Evolutionary conservation across 1,140 invertebrate genomes (phyloP), one percentile per base, ranked within the genome.

Genomic region (Zophobas morio): DNA sequence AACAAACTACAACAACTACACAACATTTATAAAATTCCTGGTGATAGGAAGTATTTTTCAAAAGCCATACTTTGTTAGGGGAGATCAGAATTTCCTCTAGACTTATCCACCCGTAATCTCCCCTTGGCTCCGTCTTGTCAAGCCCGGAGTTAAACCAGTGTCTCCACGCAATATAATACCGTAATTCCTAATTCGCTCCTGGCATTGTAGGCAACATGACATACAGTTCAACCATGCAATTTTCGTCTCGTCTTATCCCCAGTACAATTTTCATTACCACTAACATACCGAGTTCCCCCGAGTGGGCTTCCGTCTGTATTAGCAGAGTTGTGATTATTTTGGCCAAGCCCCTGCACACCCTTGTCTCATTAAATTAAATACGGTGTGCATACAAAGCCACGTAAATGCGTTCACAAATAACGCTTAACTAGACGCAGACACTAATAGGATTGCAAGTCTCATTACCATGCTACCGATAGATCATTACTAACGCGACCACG

Each of bases 381-480:
- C 60, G 39, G 60, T 42, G 60, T 66, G 60, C 60, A 66, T 66
- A 66, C 60, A 66, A 66, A 66, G 60, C 60, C 60, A 66, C 60
- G 37, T 66, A 66, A 66, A 39, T 66, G 60, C 42, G 60, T 39
- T 42, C 60, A 66, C 60, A 66, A 63, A 66, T 39, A 66, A 66
- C 60, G 60, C 60, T 20, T 66, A 66, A 66, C 60, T 66, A 66
- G 60, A 66, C 42, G 60, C 37, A 42, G 37, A 42, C 42, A 6
- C 60, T 66, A 66, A 66, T 66, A 42, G 60, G 60, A 66, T 66
- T 66, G 60, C 60, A 66, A 66, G 60, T 66, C 60, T 66, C 60
- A 66, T 66, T 66, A 66, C 60, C 60, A 66, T 66, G 60, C 60
- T 66, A 66, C 60, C 39, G 60, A 66, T 42, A 66, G 60, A 20